Percentiles rank a stretch among this genome's conserved stretches.
These are phyloP conservation scores for Apistogramma diplotaenia DNA, from an alignment of 2,113 vertebrate species.

Conservation along the genomic window DNA sequence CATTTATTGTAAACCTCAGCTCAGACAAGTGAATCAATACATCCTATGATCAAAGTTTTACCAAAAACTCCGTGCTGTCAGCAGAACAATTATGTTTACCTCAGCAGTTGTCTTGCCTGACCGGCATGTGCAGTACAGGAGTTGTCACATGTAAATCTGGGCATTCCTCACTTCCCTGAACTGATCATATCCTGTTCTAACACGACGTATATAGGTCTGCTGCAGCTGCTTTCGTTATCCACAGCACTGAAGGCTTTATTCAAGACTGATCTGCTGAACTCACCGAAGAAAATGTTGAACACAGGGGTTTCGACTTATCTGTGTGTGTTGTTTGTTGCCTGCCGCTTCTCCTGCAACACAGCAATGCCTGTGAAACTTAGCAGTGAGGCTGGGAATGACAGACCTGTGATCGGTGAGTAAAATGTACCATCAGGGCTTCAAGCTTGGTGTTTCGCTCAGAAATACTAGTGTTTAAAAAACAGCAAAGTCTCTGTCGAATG, in stretches of 20 bases:
- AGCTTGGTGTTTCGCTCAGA: neutral
- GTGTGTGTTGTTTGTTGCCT: slow-evolving; percentile 15
- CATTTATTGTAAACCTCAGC: neutral
- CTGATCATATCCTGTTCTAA: slow-evolving; percentile 16
- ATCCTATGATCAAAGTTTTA: neutral
- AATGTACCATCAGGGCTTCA: neutral
- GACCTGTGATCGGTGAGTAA: slow-evolving; percentile 72
- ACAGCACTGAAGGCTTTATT: neutral
- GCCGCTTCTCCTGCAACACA: slow-evolving; percentile 15
- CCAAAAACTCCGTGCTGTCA: slow-evolving; percentile 44
- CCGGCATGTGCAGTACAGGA: neutral
- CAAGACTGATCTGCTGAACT: neutral
- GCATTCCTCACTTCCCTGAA: slow-evolving; percentile 62
- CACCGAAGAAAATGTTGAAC: neutral
- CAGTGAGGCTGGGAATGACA: slow-evolving; percentile 47
- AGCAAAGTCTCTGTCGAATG: neutral
- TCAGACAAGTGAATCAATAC: neutral
- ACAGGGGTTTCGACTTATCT: neutral
- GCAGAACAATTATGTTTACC: slow-evolving; percentile 14
- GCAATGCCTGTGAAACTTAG: slow-evolving; percentile 15
- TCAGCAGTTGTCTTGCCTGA: slow-evolving; percentile 26
- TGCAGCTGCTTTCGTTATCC: neutral
- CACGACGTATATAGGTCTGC: neutral
- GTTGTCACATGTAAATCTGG: slow-evolving; percentile 34
- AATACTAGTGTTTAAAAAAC: neutral